Conservation (phyloP, 2,888 invertebrate genomes). For the Unio pictorum region DNA sequence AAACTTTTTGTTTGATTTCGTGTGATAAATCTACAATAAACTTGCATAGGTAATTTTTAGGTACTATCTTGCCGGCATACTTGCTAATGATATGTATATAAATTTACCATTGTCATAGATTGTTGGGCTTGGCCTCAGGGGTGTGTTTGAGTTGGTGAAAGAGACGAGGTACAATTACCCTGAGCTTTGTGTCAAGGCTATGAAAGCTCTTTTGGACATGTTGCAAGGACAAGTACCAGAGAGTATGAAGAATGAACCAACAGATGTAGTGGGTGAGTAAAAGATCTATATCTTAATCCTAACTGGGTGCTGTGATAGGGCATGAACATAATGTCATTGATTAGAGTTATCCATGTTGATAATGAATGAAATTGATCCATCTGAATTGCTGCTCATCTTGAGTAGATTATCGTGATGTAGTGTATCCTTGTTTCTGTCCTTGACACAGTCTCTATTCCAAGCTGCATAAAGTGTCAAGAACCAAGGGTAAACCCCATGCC, state of each 20-base stretch:
- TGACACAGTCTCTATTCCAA: no score
- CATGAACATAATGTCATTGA: no score
- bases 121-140: slow-evolving; percentile 75
- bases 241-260: slow-evolving; percentile 86
- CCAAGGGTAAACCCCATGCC: no score
- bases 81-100: slow-evolving; percentile 1
- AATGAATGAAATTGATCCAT: no score
- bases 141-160: slow-evolving; percentile 91
- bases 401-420: no score
- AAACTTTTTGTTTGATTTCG: background rate
- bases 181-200: slow-evolving; percentile 87
- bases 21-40: background rate
- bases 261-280: slow-evolving; percentile 79
- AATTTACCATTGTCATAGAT: slow-evolving; percentile 50
- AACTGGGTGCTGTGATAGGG: no score
- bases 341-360: no score
- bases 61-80: background rate
- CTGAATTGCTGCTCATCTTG: no score
- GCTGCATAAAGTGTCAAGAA: no score
- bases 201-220: slow-evolving; percentile 90
- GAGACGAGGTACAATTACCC: slow-evolving; percentile 89
- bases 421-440: no score
- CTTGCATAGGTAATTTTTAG: no score
- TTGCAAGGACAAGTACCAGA: slow-evolving; percentile 92
- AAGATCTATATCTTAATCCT: background rate